Evolutionary conservation across 2,888 invertebrate genomes (phyloP).

Genomic region (Leptopterna dolabrata): DNA sequence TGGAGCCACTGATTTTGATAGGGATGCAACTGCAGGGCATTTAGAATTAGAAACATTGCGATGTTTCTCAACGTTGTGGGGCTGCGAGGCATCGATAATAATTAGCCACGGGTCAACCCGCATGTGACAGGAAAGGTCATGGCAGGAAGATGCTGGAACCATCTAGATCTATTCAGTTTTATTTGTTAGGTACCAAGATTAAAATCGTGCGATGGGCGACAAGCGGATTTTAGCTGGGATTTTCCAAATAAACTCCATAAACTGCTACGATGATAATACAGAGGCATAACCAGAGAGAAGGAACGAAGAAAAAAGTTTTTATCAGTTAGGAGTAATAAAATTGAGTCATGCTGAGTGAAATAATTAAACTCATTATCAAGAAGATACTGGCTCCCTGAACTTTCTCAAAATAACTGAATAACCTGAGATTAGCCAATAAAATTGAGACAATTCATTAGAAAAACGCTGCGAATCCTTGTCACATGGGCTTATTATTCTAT

Average conservation of each 20-base stretch:
- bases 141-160: neutral
- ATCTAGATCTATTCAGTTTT: neutral
- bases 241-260: neutral
- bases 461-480: too few relatives aligned
- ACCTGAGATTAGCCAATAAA: too few relatives aligned
- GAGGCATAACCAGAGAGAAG: neutral
- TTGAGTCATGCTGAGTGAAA: too few relatives aligned
- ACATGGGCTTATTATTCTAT: too few relatives aligned
- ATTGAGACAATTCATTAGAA: too few relatives aligned
- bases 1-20: too few relatives aligned
- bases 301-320: neutral
- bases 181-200: neutral
- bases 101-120: neutral
- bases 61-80: neutral
- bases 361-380: too few relatives aligned
- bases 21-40: too few relatives aligned
- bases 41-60: too few relatives aligned
- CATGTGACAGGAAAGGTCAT: neutral
- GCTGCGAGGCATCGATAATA: neutral
- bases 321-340: neutral
- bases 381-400: too few relatives aligned
- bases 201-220: neutral
- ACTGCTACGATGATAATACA: neutral
- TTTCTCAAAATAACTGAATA: too few relatives aligned
- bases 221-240: neutral